Percentiles rank a stretch among this genome's conserved stretches.
Evolutionary conservation across 2,797 vertebrate species (phyloP).

Genomic region (Chloroceryle amazona): DNA sequence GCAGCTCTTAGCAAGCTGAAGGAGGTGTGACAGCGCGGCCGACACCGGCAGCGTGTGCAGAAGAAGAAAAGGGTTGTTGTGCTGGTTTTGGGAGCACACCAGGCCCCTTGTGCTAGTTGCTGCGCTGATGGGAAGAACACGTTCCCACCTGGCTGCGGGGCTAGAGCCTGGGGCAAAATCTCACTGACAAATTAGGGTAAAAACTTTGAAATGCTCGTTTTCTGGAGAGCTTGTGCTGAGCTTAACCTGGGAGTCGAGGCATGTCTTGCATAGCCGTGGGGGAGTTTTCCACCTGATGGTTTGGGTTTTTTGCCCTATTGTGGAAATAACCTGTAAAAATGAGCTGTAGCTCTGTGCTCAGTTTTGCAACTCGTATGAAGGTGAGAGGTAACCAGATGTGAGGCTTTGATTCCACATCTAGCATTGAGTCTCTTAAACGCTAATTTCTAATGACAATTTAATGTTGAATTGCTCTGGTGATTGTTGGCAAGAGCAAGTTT

Average conservation of each 20-base stretch:
- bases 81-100: background rate
- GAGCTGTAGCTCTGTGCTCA: background rate
- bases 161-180: background rate
- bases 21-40: background rate
- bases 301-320: fast-evolving
- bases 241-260: fast-evolving
- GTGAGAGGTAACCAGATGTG: background rate
- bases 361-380: background rate
- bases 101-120: background rate
- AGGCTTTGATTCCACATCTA: background rate
- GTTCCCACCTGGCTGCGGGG: background rate
- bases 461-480: background rate
- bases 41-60: fast-evolving
- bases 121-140: background rate
- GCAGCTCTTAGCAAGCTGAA: background rate
- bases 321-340: background rate
- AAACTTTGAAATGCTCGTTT: background rate
- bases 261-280: background rate
- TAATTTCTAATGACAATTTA: background rate
- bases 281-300: background rate
- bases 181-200: background rate
- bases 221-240: background rate
- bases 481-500: background rate
- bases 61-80: background rate
- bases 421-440: background rate